Percentiles rank a stretch among this genome's conserved stretches.
Conservation (phyloP, 1,140 invertebrate species). For the Triops longicaudatus region DNA sequence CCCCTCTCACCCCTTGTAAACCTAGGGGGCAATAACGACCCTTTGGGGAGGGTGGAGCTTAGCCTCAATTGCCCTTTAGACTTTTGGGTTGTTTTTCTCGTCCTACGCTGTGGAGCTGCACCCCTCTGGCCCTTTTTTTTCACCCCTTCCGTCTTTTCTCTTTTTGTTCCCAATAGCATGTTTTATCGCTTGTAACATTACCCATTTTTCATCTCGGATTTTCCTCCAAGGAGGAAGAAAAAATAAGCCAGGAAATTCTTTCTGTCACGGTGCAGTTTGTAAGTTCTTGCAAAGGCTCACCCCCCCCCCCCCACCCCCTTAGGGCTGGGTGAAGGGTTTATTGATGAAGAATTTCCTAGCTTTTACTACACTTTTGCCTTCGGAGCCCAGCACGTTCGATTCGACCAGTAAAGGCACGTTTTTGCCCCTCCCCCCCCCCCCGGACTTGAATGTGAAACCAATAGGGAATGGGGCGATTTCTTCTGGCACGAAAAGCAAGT, state of each 20-base stretch:
- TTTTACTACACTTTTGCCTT: background rate
- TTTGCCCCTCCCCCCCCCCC: too few species aligned
- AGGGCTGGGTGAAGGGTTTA: background rate
- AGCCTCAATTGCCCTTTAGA: background rate
- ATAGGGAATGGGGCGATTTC: background rate
- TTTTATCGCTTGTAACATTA: conserved; percentile 15
- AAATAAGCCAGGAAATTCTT: background rate
- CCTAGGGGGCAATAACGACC: background rate
- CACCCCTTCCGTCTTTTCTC: background rate
- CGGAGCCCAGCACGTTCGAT: background rate
- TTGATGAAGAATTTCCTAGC: conserved; percentile 7
- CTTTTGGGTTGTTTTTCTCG: background rate
- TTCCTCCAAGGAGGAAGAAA: background rate
- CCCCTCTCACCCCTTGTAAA: background rate
- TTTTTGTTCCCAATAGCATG: background rate
- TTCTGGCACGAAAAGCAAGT: too few species aligned
- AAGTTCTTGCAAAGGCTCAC: background rate
- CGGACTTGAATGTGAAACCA: conserved; percentile 11
- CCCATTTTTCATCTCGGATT: conserved; percentile 11
- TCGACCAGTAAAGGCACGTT: background rate
- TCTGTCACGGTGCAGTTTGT: conserved; percentile 5
- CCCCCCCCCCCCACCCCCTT: too few species aligned
- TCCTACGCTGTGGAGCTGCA: background rate
- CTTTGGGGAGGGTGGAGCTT: background rate
- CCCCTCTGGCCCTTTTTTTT: background rate